These are phyloP conservation scores for Metallyticus violacea DNA, from an alignment of 2,888 invertebrate genomes.

Conservation along the genomic window DNA sequence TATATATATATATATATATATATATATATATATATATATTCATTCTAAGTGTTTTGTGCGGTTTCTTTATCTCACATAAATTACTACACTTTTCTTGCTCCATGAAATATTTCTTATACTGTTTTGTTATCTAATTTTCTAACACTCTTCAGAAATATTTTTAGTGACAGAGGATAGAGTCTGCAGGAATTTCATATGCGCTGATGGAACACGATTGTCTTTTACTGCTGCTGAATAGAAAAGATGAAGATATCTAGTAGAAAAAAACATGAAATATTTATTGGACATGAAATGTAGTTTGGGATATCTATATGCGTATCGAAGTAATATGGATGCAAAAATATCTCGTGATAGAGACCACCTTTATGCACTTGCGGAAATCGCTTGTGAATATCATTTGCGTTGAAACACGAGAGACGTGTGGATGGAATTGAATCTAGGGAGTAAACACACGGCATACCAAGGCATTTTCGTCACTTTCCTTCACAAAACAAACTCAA, in stretches of 20 bases:
- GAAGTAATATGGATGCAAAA: no score
- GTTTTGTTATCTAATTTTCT: no score
- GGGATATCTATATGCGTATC: no score
- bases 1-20: no score
- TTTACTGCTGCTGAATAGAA: neutral
- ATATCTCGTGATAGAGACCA: neutral
- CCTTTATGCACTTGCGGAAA: neutral
- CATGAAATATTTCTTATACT: no score
- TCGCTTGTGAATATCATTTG: neutral
- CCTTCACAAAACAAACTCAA: neutral
- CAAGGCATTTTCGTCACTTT: neutral
- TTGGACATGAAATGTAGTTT: neutral
- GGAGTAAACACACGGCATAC: neutral
- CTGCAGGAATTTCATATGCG: neutral
- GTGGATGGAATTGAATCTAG: neutral
- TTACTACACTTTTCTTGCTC: no score
- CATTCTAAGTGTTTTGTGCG: no score
- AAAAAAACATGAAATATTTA: neutral
- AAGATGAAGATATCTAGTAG: neutral
- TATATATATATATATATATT: no score
- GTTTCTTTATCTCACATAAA: no score
- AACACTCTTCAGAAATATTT: neutral
- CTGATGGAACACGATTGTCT: neutral
- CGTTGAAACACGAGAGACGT: neutral
- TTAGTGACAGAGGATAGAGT: neutral